Evolutionary conservation across 2,797 vertebrate genomes (phyloP), one percentile per base, ranked within the genome.

Genomic region (Sebastolobus altivelis): DNA sequence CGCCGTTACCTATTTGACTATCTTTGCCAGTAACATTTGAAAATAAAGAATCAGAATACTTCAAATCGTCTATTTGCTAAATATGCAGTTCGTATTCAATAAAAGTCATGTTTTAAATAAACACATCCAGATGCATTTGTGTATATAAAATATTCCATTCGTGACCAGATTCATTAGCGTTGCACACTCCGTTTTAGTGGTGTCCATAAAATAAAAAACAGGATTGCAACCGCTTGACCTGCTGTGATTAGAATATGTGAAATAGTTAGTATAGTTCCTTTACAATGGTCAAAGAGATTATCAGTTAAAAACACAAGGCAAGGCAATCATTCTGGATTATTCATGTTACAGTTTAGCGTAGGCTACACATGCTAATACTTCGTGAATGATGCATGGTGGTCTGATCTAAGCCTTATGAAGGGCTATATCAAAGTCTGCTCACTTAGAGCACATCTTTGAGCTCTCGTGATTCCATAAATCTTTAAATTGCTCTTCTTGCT

Each of bases 381-480:
- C 54, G 78, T 84, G 80, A 87, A 86, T 83, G 31, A 84, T 84
- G 72, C 22, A 83, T 60, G 18, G 8, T 67, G n/a, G 62, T 43
- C 46, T 56, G 65, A 82, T 74, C 27, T 40, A 38, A 5, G 35
- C 56, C 35, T 71, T 35, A 54, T 10, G 27, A n/a, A 69, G 27
- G 46, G n/a, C 9, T 49, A n/a, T 43, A 18, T 76, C 3, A 37
- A 69, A 72, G 29, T 75, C 68, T 33, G 4, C 20, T 40, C 37
- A 40, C 8, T 77, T 75, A 52, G 2, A 11, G 29, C 16, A 54
- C n/a, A 16, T 74, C 9, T 37, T 37, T 2, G 16, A 60, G 46
- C 11, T 74, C 18, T 62, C 0, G 12, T 49, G 31, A 65, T 29
- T 63, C 33, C 14, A 52, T 40, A 59, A 29, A 58, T 18, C 54